A percentile compares a stretch with the other conserved stretches of the same genome.
Conservation (phyloP, 2,113 vertebrate genomes). For the Takifugu flavidus region DNA sequence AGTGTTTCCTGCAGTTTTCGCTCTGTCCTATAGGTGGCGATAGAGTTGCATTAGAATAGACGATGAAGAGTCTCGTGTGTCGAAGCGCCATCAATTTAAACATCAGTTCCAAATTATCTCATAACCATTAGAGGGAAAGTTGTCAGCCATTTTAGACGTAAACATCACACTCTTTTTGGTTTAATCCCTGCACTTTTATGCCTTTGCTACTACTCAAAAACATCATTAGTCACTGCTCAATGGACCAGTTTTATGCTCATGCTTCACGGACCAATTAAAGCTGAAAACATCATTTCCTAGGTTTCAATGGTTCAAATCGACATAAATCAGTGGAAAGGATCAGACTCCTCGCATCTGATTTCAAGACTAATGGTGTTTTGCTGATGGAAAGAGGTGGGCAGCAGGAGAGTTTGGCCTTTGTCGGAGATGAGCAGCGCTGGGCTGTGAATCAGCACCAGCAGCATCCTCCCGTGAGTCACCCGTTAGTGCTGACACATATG, state of each 20-base stretch:
- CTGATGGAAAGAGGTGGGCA: conserved; percentile 38
- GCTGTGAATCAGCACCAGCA: conserved; percentile 65
- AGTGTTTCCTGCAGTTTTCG: neutral
- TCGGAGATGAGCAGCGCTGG: conserved; percentile 58
- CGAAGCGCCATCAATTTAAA: conserved; percentile 15
- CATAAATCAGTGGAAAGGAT: too few species aligned
- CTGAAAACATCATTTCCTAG: neutral
- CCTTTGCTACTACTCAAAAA: neutral
- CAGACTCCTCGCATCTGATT: neutral
- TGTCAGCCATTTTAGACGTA: neutral
- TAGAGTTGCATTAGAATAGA: conserved; percentile 17
- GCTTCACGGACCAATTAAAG: conserved; percentile 8
- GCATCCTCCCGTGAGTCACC: conserved; percentile 56
- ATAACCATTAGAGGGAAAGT: neutral
- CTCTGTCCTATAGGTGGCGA: conserved; percentile 62
- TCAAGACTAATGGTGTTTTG: conserved; percentile 32
- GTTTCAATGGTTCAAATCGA: neutral
- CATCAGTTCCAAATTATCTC: neutral
- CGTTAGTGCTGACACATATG: conserved; percentile 45
- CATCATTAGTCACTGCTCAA: neutral
- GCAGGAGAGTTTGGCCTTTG: conserved; percentile 54
- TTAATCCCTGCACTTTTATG: neutral
- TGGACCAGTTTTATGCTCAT: neutral
- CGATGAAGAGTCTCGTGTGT: conserved; percentile 33
- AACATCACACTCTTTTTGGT: neutral